A percentile compares a stretch with the other conserved stretches of the same genome.
phyloP scores from a whole-genome alignment of 2,797 vertebrate species.

The Linurgus olivaceus region DNA sequence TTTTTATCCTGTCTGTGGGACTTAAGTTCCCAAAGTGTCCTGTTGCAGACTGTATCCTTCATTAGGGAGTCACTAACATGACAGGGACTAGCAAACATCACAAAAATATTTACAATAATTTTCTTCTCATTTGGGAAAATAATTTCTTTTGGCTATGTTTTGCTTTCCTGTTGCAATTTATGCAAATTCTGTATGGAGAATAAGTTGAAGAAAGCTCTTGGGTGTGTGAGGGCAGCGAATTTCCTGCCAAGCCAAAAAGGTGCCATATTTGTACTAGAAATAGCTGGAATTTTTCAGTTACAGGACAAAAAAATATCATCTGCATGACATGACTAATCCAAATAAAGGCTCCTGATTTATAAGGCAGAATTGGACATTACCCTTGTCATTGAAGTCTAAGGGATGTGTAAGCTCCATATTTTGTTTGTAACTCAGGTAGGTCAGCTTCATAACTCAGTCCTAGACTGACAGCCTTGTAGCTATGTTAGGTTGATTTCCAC shows the following conservation, averaged over 20 bases:
- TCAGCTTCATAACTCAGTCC: neutral
- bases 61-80: neutral
- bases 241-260: neutral
- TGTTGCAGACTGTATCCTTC: neutral
- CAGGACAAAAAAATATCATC: neutral
- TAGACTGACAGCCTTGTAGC: neutral
- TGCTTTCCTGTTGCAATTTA: neutral
- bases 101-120: neutral
- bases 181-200: neutral
- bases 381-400: neutral
- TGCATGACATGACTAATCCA: neutral
- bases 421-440: neutral
- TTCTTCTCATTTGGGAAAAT: neutral
- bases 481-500: neutral
- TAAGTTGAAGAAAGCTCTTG: neutral
- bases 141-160: neutral
- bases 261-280: neutral
- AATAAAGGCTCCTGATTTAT: neutral
- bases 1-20: neutral
- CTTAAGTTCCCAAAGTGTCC: neutral
- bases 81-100: neutral
- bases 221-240: rapidly evolving
- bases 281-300: neutral
- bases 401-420: neutral
- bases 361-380: neutral